Percentiles rank a stretch among this genome's conserved stretches.
These are phyloP conservation scores for Cryptophagus acutangulus DNA, from an alignment of 2,888 invertebrate species.

Conservation along the genomic window DNA sequence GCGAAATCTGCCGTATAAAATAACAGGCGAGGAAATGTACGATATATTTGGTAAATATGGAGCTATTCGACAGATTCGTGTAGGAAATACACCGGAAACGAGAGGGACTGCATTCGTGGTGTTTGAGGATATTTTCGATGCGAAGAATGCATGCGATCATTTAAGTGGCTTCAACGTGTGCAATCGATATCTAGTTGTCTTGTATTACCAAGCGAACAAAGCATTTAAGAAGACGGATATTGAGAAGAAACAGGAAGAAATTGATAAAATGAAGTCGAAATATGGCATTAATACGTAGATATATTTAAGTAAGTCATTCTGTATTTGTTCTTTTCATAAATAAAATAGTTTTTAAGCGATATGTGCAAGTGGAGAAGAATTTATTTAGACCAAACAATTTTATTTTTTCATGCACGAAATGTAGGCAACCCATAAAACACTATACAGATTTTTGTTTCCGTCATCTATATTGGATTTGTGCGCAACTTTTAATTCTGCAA, in stretches of 20 bases:
- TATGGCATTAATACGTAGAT: conserved; percentile 64
- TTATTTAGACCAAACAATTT: no score
- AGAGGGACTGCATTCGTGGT: conserved; percentile 99
- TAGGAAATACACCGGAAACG: conserved; percentile 96
- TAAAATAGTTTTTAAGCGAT: no score
- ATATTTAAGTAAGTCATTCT: no score
- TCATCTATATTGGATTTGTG: no score
- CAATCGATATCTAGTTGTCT: conserved; percentile 96
- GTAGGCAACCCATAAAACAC: no score
- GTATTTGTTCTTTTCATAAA: no score
- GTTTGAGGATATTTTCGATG: conserved; percentile 99
- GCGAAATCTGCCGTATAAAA: conserved; percentile 97
- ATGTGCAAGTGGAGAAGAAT: no score
- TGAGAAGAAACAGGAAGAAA: conserved; percentile 93
- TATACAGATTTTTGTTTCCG: no score
- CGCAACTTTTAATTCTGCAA: no score
- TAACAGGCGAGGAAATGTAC: conserved; percentile 99
- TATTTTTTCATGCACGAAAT: no score
- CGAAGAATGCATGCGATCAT: conserved; percentile 99
- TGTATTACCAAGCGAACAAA: conserved; percentile 95
- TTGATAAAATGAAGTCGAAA: conserved; percentile 92
- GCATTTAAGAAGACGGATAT: conserved; percentile 94
- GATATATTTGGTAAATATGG: conserved; percentile 99
- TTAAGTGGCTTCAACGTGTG: conserved; percentile 98
- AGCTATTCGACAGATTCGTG: conserved; percentile 95